Base-by-base conservation (phyloP, 1,140 invertebrate species). In the Tetramorium alpestre region DNA sequence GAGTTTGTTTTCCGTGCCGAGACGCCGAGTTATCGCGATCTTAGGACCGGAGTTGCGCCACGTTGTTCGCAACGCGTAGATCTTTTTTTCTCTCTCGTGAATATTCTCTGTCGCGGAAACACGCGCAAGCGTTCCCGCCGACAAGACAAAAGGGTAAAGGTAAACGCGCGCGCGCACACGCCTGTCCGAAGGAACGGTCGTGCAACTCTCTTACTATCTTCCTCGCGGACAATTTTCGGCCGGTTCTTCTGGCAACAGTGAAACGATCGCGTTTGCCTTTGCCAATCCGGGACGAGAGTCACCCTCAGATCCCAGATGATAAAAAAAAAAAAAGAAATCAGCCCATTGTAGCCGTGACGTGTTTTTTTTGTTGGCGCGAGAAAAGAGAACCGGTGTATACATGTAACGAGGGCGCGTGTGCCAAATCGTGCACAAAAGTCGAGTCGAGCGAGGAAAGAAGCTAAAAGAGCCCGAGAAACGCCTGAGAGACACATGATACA, bases 301-400 rank as follows among this genome's bases (percentile, higher is more conserved):
- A 90, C 77, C 73, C 87, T 84, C 62, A 58, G 73, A 81, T 87
- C 90, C 90, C 89, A 88, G 58, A 92, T 84, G 86, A 81, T 86
- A 84, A 93, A 90, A 90, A 76, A 91, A 82, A 89, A 82, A 82
- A 93, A 91, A 82, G 89, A 82, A 93, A 90, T 90, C 91, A 92
- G 93, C 93, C 93, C 91, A 91, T 94, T 91, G 93, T 94, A 94
- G 93, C 92, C 88, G 92, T 94, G 89, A 93, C 93, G 92, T 94
- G 92, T 93, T 92, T 92, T 90, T 92, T 91, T 93, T 91, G 90
- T 93, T 92, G 77, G 33, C 49, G 25, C 44, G 49, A 87, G 7
- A 22, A 58, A 44, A 51, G 33, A 44, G n/a, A 62, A 41, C 22
- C 65, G 22, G 5, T 22, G n/a, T 75, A 38, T 10, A 41, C 25